Evolutionary conservation across 2,113 vertebrate genomes (phyloP), one percentile per base, ranked within the genome.

Genomic region (Phalacrocorax carbo): DNA sequence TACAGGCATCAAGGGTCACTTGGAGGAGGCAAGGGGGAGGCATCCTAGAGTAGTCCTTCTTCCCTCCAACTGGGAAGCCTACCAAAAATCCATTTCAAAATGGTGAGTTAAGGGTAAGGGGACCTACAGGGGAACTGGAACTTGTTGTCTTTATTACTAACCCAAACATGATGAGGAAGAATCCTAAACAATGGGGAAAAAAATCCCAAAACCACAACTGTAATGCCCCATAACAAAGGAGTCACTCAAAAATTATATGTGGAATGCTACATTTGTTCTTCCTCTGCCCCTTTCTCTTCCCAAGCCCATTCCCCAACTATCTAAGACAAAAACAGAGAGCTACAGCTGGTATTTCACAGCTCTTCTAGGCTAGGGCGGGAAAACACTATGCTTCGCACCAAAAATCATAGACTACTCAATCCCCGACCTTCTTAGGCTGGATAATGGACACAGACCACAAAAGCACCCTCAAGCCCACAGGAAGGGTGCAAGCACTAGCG

Each of bases 241-340:
- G 60, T 93, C 93, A 88, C 88, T 96, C 72, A 96, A 94, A 89
- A 81, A 91, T 54, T 71, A 8, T 30, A 82, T 8, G 62, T 92
- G 93, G 96, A 96, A 95, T 95, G 94, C 94, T 97, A 97, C 96
- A 96, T 96, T 87, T 94, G 73, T 69, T 94, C 62, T 90, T 92
- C 46, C 36, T 87, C 77, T 2, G 22, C 57, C 78, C 69, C 66
- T 0, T 91, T 78, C 42, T 93, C 87, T 91, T 94, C 78, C 70
- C 90, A 95, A 96, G 71, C 87, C 81, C 57, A 13, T 68, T 94
- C 60, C 72, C 32, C 57, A 64, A 5, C 52, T 34, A 85, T 27
- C 66, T 76, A 70, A 86, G 58, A 71, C 36, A 66, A 40, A 86
- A 89, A 36, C 57, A 73, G 44, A 92, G 72, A 86, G 60, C 30